phyloP scores from a whole-genome alignment of 2,888 invertebrate species.

The Lycophotia porphyrea region DNA sequence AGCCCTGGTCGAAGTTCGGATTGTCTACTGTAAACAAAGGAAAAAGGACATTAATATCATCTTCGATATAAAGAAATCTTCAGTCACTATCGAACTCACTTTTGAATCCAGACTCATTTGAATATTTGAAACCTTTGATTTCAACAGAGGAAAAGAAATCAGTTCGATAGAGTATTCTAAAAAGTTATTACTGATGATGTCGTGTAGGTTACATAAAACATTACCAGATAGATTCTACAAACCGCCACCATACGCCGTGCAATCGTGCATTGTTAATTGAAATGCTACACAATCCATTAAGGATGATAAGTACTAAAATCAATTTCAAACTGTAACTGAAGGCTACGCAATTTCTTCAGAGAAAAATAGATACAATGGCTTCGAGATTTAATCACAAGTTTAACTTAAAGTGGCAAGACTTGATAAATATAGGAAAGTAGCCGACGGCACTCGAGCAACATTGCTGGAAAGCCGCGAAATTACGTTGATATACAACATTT shows the following conservation, averaged over 20 bases:
- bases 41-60: slow-evolving; percentile 32
- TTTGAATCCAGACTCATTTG: neutral
- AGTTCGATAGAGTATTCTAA: neutral
- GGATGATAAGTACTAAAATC: slow-evolving; percentile 27
- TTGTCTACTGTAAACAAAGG: slow-evolving; percentile 90
- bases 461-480: slow-evolving; percentile 58
- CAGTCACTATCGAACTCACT: neutral
- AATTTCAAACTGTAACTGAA: slow-evolving; percentile 23
- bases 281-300: slow-evolving; percentile 36
- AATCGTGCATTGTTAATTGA: slow-evolving; percentile 53
- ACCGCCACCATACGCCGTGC: slow-evolving; percentile 45
- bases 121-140: neutral
- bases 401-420: slow-evolving; percentile 43
- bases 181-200: neutral
- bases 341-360: slow-evolving; percentile 39
- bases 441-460: slow-evolving; percentile 32
- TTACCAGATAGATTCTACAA: slow-evolving; percentile 25
- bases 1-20: slow-evolving; percentile 93
- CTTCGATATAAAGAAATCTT: neutral
- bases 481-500: slow-evolving; percentile 49
- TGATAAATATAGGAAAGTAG: slow-evolving; percentile 61
- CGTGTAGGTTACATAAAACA: slow-evolving; percentile 45
- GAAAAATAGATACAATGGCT: slow-evolving; percentile 28
- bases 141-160: neutral
- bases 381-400: slow-evolving; percentile 45